phyloP scores from a whole-genome alignment of 2,797 vertebrate species.

The Gila robusta region DNA sequence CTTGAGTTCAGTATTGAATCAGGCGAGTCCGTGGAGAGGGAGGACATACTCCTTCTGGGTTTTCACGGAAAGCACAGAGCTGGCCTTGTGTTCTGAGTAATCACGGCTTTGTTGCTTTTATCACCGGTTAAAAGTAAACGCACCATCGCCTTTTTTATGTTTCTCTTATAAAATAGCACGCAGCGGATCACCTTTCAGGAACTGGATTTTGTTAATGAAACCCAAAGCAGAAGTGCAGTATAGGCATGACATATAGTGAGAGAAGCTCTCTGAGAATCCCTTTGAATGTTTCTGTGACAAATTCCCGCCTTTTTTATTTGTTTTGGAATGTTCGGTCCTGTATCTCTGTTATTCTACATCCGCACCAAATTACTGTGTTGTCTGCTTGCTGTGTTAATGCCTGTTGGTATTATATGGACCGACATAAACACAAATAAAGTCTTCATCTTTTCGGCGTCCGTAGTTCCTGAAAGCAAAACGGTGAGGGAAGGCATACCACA shows the following conservation, averaged over 20 bases:
- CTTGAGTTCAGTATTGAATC: constrained; percentile 66
- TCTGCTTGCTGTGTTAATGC: constrained; percentile 80
- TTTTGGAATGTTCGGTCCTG: constrained; percentile 30
- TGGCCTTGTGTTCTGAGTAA: constrained; percentile 62
- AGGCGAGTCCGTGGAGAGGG: constrained; percentile 56
- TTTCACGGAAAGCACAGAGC: constrained; percentile 66
- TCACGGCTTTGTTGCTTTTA: constrained; percentile 69
- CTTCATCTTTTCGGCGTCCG: constrained; percentile 5
- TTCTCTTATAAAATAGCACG: constrained; percentile 65
- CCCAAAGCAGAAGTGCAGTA: constrained; percentile 63
- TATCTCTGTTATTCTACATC: constrained; percentile 70
- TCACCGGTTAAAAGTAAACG: constrained; percentile 55
- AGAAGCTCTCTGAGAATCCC: constrained; percentile 55
- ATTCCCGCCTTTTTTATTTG: constrained; percentile 30
- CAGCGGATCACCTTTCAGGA: constrained; percentile 54
- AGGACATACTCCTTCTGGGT: constrained; percentile 67
- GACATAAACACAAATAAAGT: constrained; percentile 87
- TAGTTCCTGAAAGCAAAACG: background rate
- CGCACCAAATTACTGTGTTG: constrained; percentile 78
- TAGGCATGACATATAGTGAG: constrained; percentile 58
- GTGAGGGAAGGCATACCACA: background rate
- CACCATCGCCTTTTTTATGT: constrained; percentile 62
- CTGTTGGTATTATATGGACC: constrained; percentile 87
- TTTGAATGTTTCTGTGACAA: constrained; percentile 52
- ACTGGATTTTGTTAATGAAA: constrained; percentile 39